phyloP scores from a whole-genome alignment of 2,888 invertebrate species.

The Drosophila mulleri region DNA sequence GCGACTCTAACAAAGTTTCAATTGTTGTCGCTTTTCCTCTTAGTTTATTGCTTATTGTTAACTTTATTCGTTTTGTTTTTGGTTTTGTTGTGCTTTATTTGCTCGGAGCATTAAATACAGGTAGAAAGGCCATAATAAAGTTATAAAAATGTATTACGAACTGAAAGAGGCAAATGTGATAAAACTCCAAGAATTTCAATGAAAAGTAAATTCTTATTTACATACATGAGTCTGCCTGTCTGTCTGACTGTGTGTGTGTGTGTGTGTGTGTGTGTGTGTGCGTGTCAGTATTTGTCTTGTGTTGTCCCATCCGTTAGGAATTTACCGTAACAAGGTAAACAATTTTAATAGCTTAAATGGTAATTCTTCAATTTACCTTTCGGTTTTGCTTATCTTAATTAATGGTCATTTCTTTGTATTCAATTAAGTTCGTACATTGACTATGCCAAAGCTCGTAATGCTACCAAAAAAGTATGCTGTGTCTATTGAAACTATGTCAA shows the following conservation, averaged over 20 bases:
- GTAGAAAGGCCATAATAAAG: constrained; percentile 11
- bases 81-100: neutral
- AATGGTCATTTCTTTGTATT: neutral
- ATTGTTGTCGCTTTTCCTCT: constrained; percentile 29
- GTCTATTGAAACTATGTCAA: constrained; percentile 4
- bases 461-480: constrained; percentile 33
- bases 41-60: constrained; percentile 8
- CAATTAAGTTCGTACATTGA: neutral
- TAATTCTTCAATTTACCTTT: constrained; percentile 9
- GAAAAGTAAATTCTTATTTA: constrained; percentile 8
- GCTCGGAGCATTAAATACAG: constrained; percentile 8
- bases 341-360: constrained; percentile 9
- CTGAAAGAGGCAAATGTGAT: constrained; percentile 4
- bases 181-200: constrained; percentile 7
- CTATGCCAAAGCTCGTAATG: constrained; percentile 11
- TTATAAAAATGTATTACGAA: constrained; percentile 5
- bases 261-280: neutral
- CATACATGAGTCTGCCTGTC: neutral
- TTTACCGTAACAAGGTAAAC: constrained; percentile 14
- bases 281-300: neutral
- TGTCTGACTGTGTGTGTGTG: neutral
- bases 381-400: constrained; percentile 1
- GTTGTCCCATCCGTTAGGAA: constrained; percentile 7
- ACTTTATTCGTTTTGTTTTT: constrained; percentile 3
- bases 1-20: constrained; percentile 24